Evolutionary conservation across 2,113 vertebrate genomes (phyloP).

Genomic region (Heteronetta atricapilla): DNA sequence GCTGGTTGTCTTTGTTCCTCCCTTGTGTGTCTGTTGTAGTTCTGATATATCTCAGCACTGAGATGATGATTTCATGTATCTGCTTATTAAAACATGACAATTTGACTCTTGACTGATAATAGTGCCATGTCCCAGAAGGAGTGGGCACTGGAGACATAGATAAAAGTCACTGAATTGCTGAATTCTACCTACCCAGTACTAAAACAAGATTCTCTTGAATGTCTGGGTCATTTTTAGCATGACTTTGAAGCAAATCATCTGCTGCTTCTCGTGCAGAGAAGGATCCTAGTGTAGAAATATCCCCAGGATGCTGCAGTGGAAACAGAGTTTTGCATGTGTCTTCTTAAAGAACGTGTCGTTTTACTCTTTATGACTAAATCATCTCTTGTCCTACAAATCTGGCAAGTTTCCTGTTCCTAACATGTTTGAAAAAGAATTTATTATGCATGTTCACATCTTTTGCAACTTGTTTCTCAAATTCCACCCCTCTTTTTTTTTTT

Average conservation of each 20-base stretch:
- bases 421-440: background rate
- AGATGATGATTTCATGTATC: rapidly evolving
- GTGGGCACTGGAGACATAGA: background rate
- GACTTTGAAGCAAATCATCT: background rate
- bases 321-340: background rate
- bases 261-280: background rate
- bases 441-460: background rate
- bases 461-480: background rate
- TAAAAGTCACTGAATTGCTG: background rate
- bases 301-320: background rate
- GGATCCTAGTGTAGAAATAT: background rate
- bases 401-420: background rate
- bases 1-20: background rate
- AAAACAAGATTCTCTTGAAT: background rate
- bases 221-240: background rate
- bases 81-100: background rate
- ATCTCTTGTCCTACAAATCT: background rate
- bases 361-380: background rate
- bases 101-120: background rate
- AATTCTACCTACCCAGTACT: background rate
- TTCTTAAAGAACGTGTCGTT: background rate
- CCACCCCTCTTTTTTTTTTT: background rate
- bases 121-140: background rate
- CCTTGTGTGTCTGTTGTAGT: background rate
- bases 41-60: background rate